A percentile compares a stretch with the other conserved stretches of the same genome.
phyloP scores from a whole-genome alignment of 92 coral and sea anemone species.

The Phenganax stokvisi region DNA sequence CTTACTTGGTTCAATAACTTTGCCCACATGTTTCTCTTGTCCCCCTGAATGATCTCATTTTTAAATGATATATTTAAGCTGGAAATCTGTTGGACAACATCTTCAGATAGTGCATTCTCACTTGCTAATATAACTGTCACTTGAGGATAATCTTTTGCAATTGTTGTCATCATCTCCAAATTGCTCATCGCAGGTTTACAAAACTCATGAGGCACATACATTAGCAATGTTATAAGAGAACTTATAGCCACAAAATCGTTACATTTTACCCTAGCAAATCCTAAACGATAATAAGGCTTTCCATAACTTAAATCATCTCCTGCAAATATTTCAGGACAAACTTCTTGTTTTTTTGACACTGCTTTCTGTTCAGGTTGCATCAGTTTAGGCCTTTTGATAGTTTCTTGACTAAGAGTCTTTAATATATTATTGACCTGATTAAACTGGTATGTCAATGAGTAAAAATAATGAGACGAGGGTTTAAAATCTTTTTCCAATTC shows the following conservation, averaged over 20 bases:
- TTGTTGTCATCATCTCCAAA: slow-evolving; percentile 13
- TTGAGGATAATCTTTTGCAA: slow-evolving; percentile 23
- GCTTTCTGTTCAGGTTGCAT: not conserved
- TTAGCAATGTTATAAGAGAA: slow-evolving; percentile 57
- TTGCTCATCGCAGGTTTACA: slow-evolving; percentile 29
- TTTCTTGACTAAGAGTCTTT: not conserved
- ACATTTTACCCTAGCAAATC: slow-evolving; percentile 68
- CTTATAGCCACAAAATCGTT: slow-evolving; percentile 53
- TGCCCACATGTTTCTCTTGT: slow-evolving; percentile 21
- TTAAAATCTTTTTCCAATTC: not conserved
- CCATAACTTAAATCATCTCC: slow-evolving; percentile 72
- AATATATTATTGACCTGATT: not conserved
- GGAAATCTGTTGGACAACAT: not conserved
- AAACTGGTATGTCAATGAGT: not conserved
- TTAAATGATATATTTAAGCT: slow-evolving; percentile 10
- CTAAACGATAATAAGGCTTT: slow-evolving; percentile 75
- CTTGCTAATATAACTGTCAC: slow-evolving; percentile 11
- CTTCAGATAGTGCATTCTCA: slow-evolving; percentile 4
- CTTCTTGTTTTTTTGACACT: slow-evolving; percentile 45
- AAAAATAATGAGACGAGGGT: not conserved
- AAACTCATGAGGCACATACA: slow-evolving; percentile 48
- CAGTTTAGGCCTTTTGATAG: not conserved
- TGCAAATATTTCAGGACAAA: slow-evolving; percentile 79
- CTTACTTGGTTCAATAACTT: not conserved
- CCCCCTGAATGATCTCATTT: not conserved